phyloP scores from a whole-genome alignment of 2,797 vertebrate species.

The Calcarius lapponicus region DNA sequence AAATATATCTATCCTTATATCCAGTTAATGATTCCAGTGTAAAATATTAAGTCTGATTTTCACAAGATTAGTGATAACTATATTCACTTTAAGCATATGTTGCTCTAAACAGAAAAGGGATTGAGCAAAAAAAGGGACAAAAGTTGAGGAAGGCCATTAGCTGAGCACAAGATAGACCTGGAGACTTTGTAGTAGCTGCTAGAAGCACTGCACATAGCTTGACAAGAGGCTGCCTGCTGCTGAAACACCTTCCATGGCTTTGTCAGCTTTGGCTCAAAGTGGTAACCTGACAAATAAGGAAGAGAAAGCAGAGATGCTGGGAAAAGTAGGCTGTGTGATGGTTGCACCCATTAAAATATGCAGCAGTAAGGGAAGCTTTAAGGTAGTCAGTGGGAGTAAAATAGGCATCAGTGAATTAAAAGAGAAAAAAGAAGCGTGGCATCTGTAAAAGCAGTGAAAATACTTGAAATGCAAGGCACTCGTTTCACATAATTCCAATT shows the following conservation, averaged over 20 bases:
- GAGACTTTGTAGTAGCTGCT: neutral
- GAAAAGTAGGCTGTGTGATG: neutral
- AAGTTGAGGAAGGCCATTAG: neutral
- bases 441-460: neutral
- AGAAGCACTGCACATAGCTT: neutral
- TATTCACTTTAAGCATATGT: neutral
- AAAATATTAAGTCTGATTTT: neutral
- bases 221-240: neutral
- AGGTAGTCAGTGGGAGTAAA: neutral
- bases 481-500: neutral
- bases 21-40: neutral
- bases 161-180: neutral
- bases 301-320: neutral
- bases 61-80: neutral
- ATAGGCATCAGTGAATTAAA: neutral
- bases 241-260: neutral
- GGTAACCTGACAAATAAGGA: neutral
- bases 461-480: neutral
- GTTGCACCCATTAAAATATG: neutral
- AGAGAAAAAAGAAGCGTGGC: neutral
- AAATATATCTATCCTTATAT: neutral
- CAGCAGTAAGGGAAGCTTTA: neutral
- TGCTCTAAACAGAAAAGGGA: neutral
- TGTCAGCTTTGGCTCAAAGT: neutral
- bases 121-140: neutral